These are phyloP conservation scores for Melanostigma gelatinosum DNA, from an alignment of 2,113 vertebrate species.

Conservation along the genomic window DNA sequence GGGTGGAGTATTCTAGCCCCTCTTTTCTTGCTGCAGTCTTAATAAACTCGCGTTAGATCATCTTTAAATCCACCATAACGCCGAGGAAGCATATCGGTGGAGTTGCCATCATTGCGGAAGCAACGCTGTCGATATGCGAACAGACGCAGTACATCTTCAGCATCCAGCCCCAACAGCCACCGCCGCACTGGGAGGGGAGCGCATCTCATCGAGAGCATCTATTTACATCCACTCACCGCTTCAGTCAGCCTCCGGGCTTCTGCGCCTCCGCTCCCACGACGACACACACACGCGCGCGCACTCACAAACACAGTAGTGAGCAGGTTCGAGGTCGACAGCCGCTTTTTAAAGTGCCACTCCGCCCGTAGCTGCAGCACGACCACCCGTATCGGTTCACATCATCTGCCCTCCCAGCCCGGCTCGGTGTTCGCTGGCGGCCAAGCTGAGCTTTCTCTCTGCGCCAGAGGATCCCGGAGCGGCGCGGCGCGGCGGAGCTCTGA, in stretches of 20 bases:
- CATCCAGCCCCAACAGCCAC: slow-evolving; percentile 40
- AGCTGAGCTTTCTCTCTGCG: slow-evolving; percentile 73
- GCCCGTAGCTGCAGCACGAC: slow-evolving; percentile 64
- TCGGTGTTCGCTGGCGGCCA: slow-evolving; percentile 59
- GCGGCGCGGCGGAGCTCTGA: slow-evolving; percentile 67
- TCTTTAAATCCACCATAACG: slow-evolving; percentile 17
- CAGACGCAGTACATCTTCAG: slow-evolving; percentile 58
- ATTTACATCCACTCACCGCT: slow-evolving; percentile 77
- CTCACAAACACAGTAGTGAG: slow-evolving; percentile 19
- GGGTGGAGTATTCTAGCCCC: slow-evolving; percentile 70
- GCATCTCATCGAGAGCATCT: slow-evolving; percentile 68
- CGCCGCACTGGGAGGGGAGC: slow-evolving; percentile 71
- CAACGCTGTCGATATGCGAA: slow-evolving; percentile 39
- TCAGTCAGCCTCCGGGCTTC: slow-evolving; percentile 58
- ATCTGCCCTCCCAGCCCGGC: slow-evolving; percentile 61
- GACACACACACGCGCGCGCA: slow-evolving; percentile 21
- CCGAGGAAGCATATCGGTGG: neutral
- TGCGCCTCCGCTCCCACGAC: slow-evolving; percentile 55
- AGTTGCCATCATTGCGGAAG: slow-evolving; percentile 27
- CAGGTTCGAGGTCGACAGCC: slow-evolving; percentile 51
- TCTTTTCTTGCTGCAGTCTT: slow-evolving; percentile 42
- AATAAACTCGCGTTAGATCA: slow-evolving; percentile 45
- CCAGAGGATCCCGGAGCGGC: slow-evolving; percentile 65
- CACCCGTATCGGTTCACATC: slow-evolving; percentile 73
- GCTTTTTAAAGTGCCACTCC: slow-evolving; percentile 65